Conservation (phyloP, 37 sponge, comb jelly and placozoan genomes). For the Chondrosia reniformis region DNA sequence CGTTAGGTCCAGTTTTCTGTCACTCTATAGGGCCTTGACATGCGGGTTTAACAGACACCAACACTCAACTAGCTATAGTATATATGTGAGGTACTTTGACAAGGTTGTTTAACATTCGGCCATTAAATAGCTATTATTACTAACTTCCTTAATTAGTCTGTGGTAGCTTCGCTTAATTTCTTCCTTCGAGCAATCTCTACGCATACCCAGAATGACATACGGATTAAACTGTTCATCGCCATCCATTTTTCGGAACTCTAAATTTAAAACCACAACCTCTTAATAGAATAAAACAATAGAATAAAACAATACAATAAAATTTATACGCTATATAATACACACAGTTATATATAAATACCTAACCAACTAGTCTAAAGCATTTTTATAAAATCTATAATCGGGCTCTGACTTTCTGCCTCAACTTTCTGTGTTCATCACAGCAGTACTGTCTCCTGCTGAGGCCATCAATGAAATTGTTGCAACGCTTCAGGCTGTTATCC, state of each 20-base stretch:
- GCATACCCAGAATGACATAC: not conserved
- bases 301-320: not conserved
- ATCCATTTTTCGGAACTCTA: too few species aligned
- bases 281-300: not conserved
- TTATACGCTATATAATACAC: not conserved
- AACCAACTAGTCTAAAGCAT: too few species aligned
- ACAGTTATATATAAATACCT: not conserved
- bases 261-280: not conserved
- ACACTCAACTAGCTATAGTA: too few species aligned
- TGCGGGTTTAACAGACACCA: too few species aligned
- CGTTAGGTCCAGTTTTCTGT: too few species aligned
- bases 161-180: not conserved
- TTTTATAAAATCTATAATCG: too few species aligned
- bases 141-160: not conserved
- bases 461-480: not conserved
- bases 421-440: not conserved
- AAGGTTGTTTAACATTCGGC: too few species aligned
- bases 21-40: too few species aligned
- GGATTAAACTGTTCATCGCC: too few species aligned
- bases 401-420: not conserved
- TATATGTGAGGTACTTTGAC: too few species aligned
- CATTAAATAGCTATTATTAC: not conserved
- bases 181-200: not conserved
- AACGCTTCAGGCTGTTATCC: too few species aligned
- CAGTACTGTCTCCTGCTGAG: not conserved